phyloP scores from a whole-genome alignment of 2,888 invertebrate species.

The Drosophila neonasuta region DNA sequence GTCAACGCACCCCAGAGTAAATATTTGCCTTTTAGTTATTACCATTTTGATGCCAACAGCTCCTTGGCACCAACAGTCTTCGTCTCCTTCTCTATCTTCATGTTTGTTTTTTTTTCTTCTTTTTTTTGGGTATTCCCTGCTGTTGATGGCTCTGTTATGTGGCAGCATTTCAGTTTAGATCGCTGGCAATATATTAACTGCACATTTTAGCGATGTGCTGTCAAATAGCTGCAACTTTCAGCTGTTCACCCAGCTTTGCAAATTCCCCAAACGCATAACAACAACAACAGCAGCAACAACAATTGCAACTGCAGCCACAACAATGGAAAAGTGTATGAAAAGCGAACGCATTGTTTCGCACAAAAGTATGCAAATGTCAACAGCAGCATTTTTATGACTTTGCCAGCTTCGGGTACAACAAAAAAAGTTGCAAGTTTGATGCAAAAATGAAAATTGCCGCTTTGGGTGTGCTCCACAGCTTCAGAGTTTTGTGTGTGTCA shows the following conservation, averaged over 20 bases:
- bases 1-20: conserved; percentile 38
- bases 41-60: conserved; percentile 41
- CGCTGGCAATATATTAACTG: conserved; percentile 42
- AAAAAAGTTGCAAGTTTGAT: conserved; percentile 33
- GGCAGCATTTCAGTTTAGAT: conserved; percentile 34
- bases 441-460: conserved; percentile 22
- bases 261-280: conserved; percentile 47
- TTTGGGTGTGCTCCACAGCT: conserved; percentile 12
- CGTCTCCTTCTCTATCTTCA: neutral
- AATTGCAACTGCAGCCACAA: neutral
- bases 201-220: conserved; percentile 56
- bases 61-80: conserved; percentile 6
- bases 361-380: conserved; percentile 55
- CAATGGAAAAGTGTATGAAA: conserved; percentile 3
- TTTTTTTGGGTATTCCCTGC: neutral
- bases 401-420: neutral
- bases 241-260: conserved; percentile 24
- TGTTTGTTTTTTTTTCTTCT: too few relatives aligned
- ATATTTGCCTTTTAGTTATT: conserved; percentile 67
- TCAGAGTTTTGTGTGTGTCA: neutral
- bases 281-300: neutral
- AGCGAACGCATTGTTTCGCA: conserved; percentile 61
- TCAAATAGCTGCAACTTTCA: conserved; percentile 70
- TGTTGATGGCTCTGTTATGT: conserved; percentile 41
- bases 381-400: conserved; percentile 47